Base-by-base conservation (phyloP, 2,113 vertebrate species). In the Muscicapa adusta region DNA sequence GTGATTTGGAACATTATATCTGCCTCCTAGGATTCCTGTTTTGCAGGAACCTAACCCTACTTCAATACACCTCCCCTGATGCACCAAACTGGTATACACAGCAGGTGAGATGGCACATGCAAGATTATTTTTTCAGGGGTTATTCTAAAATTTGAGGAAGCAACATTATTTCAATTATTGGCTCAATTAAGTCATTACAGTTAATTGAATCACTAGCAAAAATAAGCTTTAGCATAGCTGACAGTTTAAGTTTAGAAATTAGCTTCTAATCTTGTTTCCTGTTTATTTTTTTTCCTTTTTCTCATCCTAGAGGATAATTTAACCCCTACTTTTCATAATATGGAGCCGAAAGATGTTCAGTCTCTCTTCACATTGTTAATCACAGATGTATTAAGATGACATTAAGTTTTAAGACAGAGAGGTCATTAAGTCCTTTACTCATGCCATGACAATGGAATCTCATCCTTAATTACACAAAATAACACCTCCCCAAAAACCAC, bases 141-240 rank as follows among this genome's bases (percentile, higher is more conserved):
- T 95, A 91, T 89, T 88, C 79, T 92, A 93, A 94, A 94, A 96
- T 43, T 88, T 70, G 63, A 90, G 83, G 88, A 96, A 94, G 84
- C 51, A 77, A 86, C 56, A 93, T 84, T 92, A 91, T 88, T 93
- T 89, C 67, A 94, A 96, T 93, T 93, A 94, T 81, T 89, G 56
- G 38, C 72, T 86, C 92, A 93, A 96, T 96, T 96, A 94, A 96
- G 79, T 86, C 53, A 96, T 96, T 96, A 94, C 38, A 90, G 75
- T 40, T 96, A 96, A 96, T 90, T 94, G 94, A 95, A 90, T 50
- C 63, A 74, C 68, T 75, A 92, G 36, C 95, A 96, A 79, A 96
- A 95, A 96, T 91, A 95, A 94, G 94, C 61, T 85, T 43, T n/a
- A 40, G 33, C 36, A 56, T 94, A 96, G 95, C 66, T 92, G 83